Conservation (phyloP, 2,888 invertebrate species). For the Bombyx huttoni region DNA sequence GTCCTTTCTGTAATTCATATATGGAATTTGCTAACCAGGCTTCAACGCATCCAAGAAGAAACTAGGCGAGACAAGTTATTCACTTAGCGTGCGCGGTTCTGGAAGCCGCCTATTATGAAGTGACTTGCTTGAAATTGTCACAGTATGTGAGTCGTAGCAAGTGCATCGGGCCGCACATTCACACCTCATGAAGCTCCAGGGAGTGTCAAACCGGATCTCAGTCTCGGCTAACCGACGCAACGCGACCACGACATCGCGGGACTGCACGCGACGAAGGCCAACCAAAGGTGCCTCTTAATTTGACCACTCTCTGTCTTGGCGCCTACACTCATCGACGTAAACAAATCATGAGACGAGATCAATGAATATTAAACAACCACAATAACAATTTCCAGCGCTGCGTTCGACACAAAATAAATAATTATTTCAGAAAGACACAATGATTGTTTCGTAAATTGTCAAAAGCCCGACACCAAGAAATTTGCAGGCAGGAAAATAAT, state of each 20-base stretch:
- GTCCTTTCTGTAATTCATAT: background rate
- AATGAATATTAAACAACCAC: constrained; percentile 64
- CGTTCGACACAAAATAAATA: constrained; percentile 53
- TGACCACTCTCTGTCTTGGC: constrained; percentile 39
- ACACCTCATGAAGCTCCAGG: constrained; percentile 55
- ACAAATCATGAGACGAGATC: constrained; percentile 60
- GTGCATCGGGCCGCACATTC: constrained; percentile 41
- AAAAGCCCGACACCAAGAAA: constrained; percentile 41
- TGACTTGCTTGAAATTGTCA: constrained; percentile 33
- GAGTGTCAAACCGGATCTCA: constrained; percentile 36
- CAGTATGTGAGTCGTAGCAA: constrained; percentile 33
- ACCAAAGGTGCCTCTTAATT: constrained; percentile 37
- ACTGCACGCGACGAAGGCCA: constrained; percentile 7
- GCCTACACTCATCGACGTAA: constrained; percentile 49
- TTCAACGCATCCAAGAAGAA: background rate
- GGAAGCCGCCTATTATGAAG: constrained; percentile 7
- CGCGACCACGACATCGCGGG: background rate
- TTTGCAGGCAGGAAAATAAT: constrained; percentile 39
- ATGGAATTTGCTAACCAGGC: background rate
- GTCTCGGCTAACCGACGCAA: constrained; percentile 3
- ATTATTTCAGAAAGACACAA: constrained; percentile 48
- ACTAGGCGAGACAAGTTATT: background rate
- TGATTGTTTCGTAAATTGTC: constrained; percentile 67
- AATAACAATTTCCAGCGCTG: constrained; percentile 54
- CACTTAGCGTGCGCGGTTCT: background rate